Evolutionary conservation across 2,113 vertebrate genomes (phyloP).

Genomic region (Mus spicilegus): DNA sequence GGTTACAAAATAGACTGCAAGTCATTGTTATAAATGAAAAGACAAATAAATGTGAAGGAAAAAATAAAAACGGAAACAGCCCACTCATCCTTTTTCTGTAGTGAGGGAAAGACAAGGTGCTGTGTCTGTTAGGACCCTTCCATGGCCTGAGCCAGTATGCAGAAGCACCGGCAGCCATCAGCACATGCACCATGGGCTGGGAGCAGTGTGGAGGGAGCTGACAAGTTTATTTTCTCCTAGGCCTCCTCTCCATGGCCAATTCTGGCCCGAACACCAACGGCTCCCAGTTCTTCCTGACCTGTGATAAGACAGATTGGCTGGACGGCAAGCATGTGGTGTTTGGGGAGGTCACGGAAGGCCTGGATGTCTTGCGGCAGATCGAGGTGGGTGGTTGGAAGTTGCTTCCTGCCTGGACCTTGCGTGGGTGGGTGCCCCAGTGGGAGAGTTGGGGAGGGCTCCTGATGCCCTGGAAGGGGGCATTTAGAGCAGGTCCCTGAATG

Average conservation of each 20-base stretch:
- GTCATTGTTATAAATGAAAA: background rate
- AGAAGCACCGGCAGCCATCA: accelerated
- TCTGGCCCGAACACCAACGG: conserved; percentile 94
- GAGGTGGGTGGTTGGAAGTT: conserved; percentile 89
- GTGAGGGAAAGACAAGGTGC: background rate
- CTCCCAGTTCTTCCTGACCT: conserved; percentile 98
- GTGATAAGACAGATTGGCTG: conserved; percentile 98
- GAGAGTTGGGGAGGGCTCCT: accelerated
- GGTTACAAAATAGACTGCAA: background rate
- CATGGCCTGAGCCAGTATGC: background rate
- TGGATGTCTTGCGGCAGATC: conserved; percentile 89
- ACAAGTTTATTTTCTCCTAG: conserved; percentile 73
- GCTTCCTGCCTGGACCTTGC: background rate
- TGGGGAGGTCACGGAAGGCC: conserved; percentile 95
- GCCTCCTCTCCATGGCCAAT: conserved; percentile 97
- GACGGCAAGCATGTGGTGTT: conserved; percentile 98
- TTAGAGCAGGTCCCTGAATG: background rate
- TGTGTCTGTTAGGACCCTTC: accelerated
- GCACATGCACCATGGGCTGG: too few species aligned
- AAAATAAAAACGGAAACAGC: background rate
- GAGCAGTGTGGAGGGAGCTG: accelerated
- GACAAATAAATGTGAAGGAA: background rate
- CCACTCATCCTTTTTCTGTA: background rate
- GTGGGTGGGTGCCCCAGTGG: background rate
- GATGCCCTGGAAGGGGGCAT: background rate